phyloP scores from a whole-genome alignment of 2,888 invertebrate genomes.

The Orchesellides sinensis region DNA sequence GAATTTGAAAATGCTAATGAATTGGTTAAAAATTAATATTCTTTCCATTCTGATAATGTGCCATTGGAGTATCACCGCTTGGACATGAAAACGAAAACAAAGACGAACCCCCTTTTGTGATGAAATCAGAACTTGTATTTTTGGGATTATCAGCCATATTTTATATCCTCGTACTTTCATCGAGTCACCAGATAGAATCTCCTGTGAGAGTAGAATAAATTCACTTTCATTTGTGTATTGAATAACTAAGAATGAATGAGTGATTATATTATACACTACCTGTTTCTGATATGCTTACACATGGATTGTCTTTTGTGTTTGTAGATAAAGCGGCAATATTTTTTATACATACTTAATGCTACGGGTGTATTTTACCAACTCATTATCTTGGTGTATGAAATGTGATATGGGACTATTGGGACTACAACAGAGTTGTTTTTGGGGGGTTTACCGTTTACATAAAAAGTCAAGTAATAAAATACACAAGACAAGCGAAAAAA shows the following conservation, averaged over 20 bases:
- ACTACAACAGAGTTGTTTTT: constrained; percentile 19
- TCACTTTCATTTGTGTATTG: constrained; percentile 44
- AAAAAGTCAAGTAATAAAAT: constrained; percentile 21
- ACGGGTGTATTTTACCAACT: not conserved
- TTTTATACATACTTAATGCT: no score
- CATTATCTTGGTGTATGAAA: constrained; percentile 12
- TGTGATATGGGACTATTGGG: constrained; percentile 5
- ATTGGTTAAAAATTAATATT: no score
- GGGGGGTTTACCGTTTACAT: constrained; percentile 43
- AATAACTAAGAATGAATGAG: constrained; percentile 24
- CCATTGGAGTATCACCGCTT: no score
- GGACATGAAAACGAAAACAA: no score
- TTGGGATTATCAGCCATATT: constrained; percentile 23
- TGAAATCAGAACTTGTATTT: no score
- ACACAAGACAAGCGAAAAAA: constrained; percentile 31
- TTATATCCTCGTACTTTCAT: not conserved
- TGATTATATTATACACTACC: constrained; percentile 42
- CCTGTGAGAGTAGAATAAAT: not conserved
- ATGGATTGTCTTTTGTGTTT: constrained; percentile 13
- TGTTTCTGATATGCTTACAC: constrained; percentile 37
- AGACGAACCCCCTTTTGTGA: no score
- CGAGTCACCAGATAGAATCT: constrained; percentile 9
- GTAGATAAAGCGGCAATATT: not conserved
- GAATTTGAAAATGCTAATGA: no score
- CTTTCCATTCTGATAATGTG: no score